Conservation (phyloP, 2,888 invertebrate species). For the Hartigia nigra region DNA sequence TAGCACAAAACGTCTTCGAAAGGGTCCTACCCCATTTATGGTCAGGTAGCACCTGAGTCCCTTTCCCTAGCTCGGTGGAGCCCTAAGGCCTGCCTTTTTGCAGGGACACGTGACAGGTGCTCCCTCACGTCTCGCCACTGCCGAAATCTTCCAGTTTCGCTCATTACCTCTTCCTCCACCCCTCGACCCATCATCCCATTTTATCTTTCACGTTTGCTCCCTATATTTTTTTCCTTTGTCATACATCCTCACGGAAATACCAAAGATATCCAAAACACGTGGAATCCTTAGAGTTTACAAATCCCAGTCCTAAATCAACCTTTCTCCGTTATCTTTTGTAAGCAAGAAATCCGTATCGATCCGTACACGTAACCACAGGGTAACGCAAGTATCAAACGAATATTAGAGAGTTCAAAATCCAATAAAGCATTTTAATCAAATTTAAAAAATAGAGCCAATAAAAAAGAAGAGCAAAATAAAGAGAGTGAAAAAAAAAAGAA, state of each 20-base stretch:
- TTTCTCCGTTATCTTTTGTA: neutral
- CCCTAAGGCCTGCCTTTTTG: slow-evolving; percentile 22
- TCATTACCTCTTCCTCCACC: neutral
- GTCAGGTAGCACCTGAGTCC: slow-evolving; percentile 57
- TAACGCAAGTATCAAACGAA: neutral
- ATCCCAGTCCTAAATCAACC: neutral
- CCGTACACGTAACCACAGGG: neutral
- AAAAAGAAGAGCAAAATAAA: neutral
- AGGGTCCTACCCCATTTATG: slow-evolving; percentile 40
- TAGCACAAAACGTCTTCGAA: slow-evolving; percentile 47
- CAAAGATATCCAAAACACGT: neutral
- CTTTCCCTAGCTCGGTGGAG: slow-evolving; percentile 20
- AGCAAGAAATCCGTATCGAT: neutral
- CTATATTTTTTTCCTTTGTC: neutral
- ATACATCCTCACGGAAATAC: neutral
- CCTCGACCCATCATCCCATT: neutral
- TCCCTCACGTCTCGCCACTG: slow-evolving; percentile 18
- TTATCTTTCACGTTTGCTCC: neutral
- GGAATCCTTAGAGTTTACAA: neutral
- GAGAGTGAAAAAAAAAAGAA: neutral
- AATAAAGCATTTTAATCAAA: neutral
- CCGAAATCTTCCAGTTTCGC: neutral
- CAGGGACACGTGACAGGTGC: slow-evolving; percentile 26
- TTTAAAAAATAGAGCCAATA: neutral
- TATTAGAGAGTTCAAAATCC: neutral